Percentiles rank a stretch among this genome's conserved stretches.
Conservation (phyloP, 2,797 vertebrate genomes). For the Channallabes apus region DNA sequence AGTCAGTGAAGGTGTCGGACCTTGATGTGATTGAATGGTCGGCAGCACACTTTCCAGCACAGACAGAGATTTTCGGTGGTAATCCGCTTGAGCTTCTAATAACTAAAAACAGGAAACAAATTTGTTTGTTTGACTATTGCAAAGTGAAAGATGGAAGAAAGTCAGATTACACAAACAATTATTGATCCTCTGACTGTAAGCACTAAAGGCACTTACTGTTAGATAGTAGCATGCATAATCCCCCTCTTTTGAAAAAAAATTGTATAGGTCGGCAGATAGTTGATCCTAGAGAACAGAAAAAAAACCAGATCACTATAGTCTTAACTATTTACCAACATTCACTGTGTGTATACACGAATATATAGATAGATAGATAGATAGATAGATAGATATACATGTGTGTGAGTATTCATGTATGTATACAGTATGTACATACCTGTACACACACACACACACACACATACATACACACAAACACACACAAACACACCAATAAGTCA, state of each 20-base stretch:
- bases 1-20: conserved; percentile 62
- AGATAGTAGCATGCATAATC: conserved; percentile 91
- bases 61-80: conserved; percentile 97
- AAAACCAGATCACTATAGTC: background rate
- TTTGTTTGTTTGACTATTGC: conserved; percentile 17
- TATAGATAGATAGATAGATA: too few relatives aligned
- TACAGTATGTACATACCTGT: too few relatives aligned
- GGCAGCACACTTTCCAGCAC: conserved; percentile 95
- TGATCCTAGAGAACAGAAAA: conserved; percentile 81
- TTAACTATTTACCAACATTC: background rate
- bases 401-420: too few relatives aligned
- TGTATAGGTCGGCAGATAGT: conserved; percentile 97
- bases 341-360: background rate
- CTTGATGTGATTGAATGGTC: conserved; percentile 96
- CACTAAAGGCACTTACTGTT: conserved; percentile 76
- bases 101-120: conserved; percentile 85
- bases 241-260: conserved; percentile 94
- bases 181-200: background rate
- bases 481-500: background rate
- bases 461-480: background rate
- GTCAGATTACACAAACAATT: background rate
- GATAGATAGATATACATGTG: too few relatives aligned
- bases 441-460: background rate
- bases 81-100: conserved; percentile 99
- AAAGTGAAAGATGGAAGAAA: background rate